Base-by-base conservation (phyloP, 2,888 invertebrate genomes). In the Rhabditoides inermis region DNA sequence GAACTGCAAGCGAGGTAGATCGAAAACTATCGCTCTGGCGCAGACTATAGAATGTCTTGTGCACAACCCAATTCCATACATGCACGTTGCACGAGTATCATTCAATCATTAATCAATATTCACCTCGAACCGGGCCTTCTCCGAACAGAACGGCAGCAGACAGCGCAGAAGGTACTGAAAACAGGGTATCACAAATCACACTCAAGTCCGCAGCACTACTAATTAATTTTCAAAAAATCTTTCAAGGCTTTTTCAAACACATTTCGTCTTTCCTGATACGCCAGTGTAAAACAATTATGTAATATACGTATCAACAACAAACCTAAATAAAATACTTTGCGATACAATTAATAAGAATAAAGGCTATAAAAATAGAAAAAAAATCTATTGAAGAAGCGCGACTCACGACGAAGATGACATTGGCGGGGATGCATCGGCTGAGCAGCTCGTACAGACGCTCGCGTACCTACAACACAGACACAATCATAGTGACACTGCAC, bases 341-440 rank as follows among this genome's bases (percentile, higher is more conserved):
- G 30, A n/a, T 15, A 3, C 22, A 3, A n/a, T 15, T 3, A 39
- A n/a, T 10, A 48, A 18, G 39, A 10, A 47, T 4, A 10, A 1
- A 12, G 25, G 39, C 18, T 4, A 20, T 2, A 23, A 18, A 23
- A 23, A 12, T 23, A 45, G 28, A 15, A 28, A 18, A 25, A 32
- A 30, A 22, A 35, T 20, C 1, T 2, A 10, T 49, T 46, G 32
- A 32, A 12, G 37, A 26, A 36, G 10, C 10, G 20, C 7, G 35
- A n/a, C 23, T 51, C 44, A 83, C 83, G 78, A 86, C 85, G 78
- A 95, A 90, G 68, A 98, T 91, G 60, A 90, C 82, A 77, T 90
- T 89, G 1, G 87, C 82, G 0, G 98, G 94, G 59, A 98, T 89
- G 35, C 90, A 89, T 78, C 95, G 94, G 18, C 86, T 86, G 22